A percentile compares a stretch with the other conserved stretches of the same genome.
Conservation (phyloP, 2,797 vertebrate species). For the Remorina albescens region DNA sequence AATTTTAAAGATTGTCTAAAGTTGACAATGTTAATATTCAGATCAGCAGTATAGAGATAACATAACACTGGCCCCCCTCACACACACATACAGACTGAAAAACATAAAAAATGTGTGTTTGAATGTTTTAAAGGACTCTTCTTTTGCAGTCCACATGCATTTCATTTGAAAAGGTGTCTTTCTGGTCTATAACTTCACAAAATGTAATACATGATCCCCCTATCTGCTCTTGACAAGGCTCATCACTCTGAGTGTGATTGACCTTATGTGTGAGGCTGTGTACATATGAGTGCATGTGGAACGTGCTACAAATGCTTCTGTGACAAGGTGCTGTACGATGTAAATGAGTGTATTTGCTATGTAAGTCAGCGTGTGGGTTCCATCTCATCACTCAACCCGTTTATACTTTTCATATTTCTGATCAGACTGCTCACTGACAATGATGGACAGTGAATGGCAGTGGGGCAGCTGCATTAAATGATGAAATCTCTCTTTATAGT, state of each 20-base stretch:
- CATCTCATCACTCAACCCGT: conserved; percentile 26
- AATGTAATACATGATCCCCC: conserved; percentile 8
- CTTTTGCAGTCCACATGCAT: conserved; percentile 28
- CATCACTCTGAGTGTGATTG: conserved; percentile 22
- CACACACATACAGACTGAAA: not conserved
- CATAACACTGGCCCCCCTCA: not conserved
- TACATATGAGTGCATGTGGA: not conserved
- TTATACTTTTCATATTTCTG: conserved; percentile 41
- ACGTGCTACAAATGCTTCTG: not conserved
- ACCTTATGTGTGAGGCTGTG: not conserved
- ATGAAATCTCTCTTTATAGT: conserved; percentile 72
- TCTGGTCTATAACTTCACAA: conserved; percentile 29
- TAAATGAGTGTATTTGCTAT: conserved; percentile 8
- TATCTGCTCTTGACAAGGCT: conserved; percentile 24
- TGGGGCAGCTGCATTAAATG: conserved; percentile 50
- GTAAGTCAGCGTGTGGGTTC: conserved; percentile 5
- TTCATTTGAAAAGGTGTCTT: conserved; percentile 35
- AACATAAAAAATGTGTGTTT: not conserved
- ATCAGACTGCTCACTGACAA: conserved; percentile 56
- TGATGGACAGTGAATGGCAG: conserved; percentile 68
- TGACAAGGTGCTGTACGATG: not conserved
- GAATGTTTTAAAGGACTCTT: conserved; percentile 12
- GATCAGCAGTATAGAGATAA: not conserved
- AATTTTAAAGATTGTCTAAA: conserved; percentile 12
- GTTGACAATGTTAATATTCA: not conserved